A percentile compares a stretch with the other conserved stretches of the same genome.
Conservation (phyloP, 64 coral and sea anemone genomes). For the Montipora cactus region DNA sequence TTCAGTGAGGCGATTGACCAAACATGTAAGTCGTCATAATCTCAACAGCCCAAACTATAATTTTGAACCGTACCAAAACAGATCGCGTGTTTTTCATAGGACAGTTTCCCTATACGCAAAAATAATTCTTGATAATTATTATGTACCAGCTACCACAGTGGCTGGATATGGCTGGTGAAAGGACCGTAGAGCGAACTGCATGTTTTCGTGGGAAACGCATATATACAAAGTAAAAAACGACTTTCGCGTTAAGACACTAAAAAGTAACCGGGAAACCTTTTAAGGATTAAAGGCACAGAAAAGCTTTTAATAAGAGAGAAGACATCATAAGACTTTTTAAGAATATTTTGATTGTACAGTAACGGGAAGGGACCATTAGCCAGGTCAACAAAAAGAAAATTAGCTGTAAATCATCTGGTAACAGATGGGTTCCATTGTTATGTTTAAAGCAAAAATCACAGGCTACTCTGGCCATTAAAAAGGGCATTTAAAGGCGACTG, state of each 20-base stretch:
- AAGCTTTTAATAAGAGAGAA: not conserved
- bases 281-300: not conserved
- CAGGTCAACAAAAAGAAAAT: slow-evolving; percentile 1
- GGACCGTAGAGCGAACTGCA: too few relatives aligned
- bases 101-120: too few relatives aligned
- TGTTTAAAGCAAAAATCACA: not conserved
- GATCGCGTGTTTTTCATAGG: too few relatives aligned
- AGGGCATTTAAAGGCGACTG: not conserved
- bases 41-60: too few relatives aligned
- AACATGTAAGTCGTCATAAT: too few relatives aligned
- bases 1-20: too few relatives aligned
- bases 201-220: too few relatives aligned
- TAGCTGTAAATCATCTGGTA: not conserved
- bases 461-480: not conserved
- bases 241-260: not conserved
- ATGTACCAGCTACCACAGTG: too few relatives aligned
- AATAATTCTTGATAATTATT: too few relatives aligned
- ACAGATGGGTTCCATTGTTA: slow-evolving; percentile 30
- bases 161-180: too few relatives aligned
- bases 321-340: not conserved
- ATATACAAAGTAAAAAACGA: too few relatives aligned
- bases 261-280: not conserved
- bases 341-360: slow-evolving; percentile 1
- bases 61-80: too few relatives aligned
- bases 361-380: slow-evolving; percentile 12